phyloP scores from a whole-genome alignment of 2,888 invertebrate species.

The Encarsia formosa region DNA sequence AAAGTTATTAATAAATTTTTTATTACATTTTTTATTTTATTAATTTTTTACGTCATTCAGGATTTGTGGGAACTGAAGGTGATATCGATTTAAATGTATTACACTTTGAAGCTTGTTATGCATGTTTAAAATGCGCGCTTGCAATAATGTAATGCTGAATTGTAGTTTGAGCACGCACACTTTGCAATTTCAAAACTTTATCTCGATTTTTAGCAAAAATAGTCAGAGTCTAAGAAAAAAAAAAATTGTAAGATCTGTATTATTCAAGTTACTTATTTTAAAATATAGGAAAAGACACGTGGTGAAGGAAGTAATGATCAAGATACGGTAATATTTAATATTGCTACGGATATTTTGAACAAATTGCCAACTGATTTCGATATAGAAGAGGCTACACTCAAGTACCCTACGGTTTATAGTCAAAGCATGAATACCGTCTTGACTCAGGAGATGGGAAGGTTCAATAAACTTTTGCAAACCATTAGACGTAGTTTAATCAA shows the following conservation, averaged over 20 bases:
- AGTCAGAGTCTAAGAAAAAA: not conserved
- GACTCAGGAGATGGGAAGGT: slow-evolving; percentile 80
- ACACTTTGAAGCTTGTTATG: too few species aligned
- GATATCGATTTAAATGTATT: too few species aligned
- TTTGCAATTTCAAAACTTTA: too few species aligned
- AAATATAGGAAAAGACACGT: slow-evolving; percentile 60
- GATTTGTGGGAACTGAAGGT: slow-evolving; percentile 40
- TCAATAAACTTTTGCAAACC: slow-evolving; percentile 69
- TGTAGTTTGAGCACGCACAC: not conserved
- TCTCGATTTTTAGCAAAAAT: not conserved
- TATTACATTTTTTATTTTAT: slow-evolving; percentile 5
- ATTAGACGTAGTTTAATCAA: slow-evolving; percentile 72
- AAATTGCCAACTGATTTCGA: slow-evolving; percentile 72
- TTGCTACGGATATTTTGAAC: slow-evolving; percentile 72
- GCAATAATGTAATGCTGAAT: too few species aligned
- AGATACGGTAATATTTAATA: slow-evolving; percentile 74
- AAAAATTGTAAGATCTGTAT: not conserved
- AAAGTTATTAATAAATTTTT: not conserved
- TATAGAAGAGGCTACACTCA: slow-evolving; percentile 61
- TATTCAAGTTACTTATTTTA: not conserved
- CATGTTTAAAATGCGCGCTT: too few species aligned
- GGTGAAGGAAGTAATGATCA: slow-evolving; percentile 64
- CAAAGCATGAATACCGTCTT: slow-evolving; percentile 95
- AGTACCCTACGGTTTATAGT: slow-evolving; percentile 72
- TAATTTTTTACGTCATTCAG: slow-evolving; percentile 27